phyloP scores from a whole-genome alignment of 64 coral and sea anemone species.

The Anthopleura sola region DNA sequence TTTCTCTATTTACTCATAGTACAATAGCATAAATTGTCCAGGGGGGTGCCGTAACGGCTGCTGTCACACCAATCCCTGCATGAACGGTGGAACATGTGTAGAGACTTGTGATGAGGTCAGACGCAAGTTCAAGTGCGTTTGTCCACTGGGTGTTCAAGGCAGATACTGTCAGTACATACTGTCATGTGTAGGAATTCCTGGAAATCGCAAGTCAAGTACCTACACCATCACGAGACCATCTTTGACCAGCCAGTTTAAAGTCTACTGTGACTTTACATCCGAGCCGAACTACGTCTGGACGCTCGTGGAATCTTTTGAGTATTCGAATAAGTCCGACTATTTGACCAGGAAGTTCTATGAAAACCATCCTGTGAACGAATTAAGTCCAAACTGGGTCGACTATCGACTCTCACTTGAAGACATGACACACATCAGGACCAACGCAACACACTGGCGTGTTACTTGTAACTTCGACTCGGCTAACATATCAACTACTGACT shows the following conservation, averaged over 20 bases:
- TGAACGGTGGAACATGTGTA: slow-evolving; percentile 34
- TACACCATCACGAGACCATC: background rate
- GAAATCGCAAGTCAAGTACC: background rate
- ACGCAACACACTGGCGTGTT: slow-evolving; percentile 43
- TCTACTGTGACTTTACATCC: slow-evolving; percentile 47
- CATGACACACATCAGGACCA: slow-evolving; percentile 31
- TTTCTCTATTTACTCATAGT: background rate
- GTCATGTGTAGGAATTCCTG: background rate
- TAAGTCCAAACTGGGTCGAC: slow-evolving; percentile 27
- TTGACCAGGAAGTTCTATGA: background rate
- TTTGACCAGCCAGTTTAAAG: background rate
- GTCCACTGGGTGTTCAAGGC: slow-evolving; percentile 7
- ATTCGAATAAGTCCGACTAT: background rate
- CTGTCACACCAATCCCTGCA: slow-evolving; percentile 34
- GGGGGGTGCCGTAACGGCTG: slow-evolving; percentile 40
- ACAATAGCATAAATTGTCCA: background rate
- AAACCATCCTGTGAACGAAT: slow-evolving; percentile 18
- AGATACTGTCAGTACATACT: slow-evolving; percentile 36
- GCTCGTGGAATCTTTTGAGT: slow-evolving; percentile 50
- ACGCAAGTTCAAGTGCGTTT: slow-evolving; percentile 53
- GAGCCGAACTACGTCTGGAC: slow-evolving; percentile 44
- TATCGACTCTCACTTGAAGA: slow-evolving; percentile 18
- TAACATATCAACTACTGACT: background rate
- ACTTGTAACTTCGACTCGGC: background rate
- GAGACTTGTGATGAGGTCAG: slow-evolving; percentile 31